These are phyloP conservation scores for Micromys minutus DNA, from an alignment of 2,113 vertebrate genomes.

Conservation along the genomic window DNA sequence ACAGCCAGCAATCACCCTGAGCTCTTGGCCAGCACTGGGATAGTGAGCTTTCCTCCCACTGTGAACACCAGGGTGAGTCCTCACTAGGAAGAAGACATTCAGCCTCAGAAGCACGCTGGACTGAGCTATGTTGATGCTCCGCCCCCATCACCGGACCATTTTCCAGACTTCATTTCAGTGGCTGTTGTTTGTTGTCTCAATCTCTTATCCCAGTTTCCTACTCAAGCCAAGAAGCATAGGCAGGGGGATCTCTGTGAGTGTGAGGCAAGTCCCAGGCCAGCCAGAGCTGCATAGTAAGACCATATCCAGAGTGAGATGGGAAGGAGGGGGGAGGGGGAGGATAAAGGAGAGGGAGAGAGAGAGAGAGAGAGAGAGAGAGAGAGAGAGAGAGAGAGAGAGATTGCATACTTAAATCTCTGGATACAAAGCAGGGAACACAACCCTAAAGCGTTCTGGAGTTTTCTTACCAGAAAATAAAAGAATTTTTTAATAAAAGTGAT, in stretches of 20 bases:
- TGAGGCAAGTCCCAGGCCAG: neutral
- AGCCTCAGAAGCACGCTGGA: accelerated
- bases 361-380: accelerated
- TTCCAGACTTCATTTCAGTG: neutral
- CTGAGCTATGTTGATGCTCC: accelerated
- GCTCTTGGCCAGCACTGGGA: neutral
- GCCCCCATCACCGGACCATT: accelerated
- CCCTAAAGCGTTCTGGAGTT: neutral
- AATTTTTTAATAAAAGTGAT: slow-evolving; percentile 12
- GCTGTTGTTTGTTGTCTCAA: accelerated
- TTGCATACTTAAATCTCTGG: neutral
- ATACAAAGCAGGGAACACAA: neutral
- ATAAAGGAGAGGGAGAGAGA: accelerated
- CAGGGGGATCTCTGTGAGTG: neutral
- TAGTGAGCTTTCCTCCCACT: neutral
- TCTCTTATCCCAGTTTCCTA: neutral
- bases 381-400: neutral
- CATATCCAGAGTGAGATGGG: neutral
- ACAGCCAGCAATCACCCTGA: neutral
- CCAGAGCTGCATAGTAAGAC: neutral
- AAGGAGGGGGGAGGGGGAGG: accelerated
- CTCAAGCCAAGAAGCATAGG: neutral
- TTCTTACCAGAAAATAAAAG: slow-evolving; percentile 32
- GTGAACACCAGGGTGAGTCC: neutral
- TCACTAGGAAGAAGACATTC: neutral